Percentiles rank a stretch among this genome's conserved stretches.
These are phyloP conservation scores for Oscheius sp. DNA, from an alignment of 2,888 invertebrate species.

Conservation along the genomic window DNA sequence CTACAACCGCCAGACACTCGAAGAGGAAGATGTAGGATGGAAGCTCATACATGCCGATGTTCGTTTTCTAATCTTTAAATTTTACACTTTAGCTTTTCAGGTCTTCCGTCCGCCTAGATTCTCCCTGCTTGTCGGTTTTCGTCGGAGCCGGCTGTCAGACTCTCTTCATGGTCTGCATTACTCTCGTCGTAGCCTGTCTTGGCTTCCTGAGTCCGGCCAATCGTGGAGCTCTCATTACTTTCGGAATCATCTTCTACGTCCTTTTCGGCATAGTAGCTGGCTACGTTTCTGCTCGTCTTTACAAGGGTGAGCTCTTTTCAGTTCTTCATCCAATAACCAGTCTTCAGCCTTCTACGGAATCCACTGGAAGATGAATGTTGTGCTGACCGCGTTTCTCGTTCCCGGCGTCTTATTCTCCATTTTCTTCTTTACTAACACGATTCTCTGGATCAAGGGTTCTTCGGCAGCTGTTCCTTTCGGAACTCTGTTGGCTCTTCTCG, in stretches of 20 bases:
- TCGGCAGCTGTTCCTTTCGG: conserved; percentile 96
- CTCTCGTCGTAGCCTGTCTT: conserved; percentile 96
- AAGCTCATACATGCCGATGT: conserved; percentile 82
- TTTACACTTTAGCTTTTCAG: too few species aligned
- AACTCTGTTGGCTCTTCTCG: conserved; percentile 90
- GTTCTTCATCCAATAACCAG: not conserved
- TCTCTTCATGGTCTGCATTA: conserved; percentile 93
- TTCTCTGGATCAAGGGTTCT: conserved; percentile 94
- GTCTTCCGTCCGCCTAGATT: conserved; percentile 81
- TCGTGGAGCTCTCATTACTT: conserved; percentile 97
- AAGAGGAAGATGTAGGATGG: conserved; percentile 74
- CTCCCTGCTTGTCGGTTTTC: conserved; percentile 95
- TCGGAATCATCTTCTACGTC: conserved; percentile 95
- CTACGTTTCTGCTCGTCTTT: conserved; percentile 93
- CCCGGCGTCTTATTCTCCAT: conserved; percentile 97
- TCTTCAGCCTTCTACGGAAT: conserved; percentile 86
- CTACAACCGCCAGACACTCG: conserved; percentile 86
- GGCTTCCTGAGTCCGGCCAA: conserved; percentile 98
- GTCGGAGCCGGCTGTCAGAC: conserved; percentile 97
- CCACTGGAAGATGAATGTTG: conserved; percentile 97
- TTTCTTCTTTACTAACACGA: conserved; percentile 95
- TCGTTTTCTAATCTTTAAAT: too few species aligned
- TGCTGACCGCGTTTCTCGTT: conserved; percentile 93
- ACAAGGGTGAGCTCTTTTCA: conserved; percentile 82
- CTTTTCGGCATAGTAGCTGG: conserved; percentile 95